A percentile compares a stretch with the other conserved stretches of the same genome.
phyloP scores from a whole-genome alignment of 2,888 invertebrate genomes.

The Tipula confusa region DNA sequence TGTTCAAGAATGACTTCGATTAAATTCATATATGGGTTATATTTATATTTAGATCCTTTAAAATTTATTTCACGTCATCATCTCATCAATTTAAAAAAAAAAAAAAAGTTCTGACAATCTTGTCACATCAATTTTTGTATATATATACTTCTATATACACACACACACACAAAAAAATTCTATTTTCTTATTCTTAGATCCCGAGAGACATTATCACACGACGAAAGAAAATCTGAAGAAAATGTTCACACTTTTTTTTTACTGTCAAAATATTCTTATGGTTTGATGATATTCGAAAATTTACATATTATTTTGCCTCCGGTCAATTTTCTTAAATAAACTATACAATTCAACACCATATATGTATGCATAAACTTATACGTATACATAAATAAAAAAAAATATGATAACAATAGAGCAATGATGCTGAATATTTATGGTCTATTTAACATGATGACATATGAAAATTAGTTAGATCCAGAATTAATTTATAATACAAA shows the following conservation, averaged over 20 bases:
- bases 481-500: conserved; percentile 20
- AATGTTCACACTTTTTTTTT: background rate
- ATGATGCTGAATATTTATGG: conserved; percentile 25
- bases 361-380: background rate
- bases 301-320: background rate
- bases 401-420: conserved; percentile 21
- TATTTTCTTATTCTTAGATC: background rate
- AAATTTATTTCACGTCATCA: background rate
- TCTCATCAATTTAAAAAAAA: conserved; percentile 16
- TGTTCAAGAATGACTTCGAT: conserved; percentile 8
- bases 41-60: background rate
- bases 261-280: background rate
- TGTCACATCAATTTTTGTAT: background rate
- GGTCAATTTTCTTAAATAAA: conserved; percentile 25
- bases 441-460: conserved; percentile 25
- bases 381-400: background rate
- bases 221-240: background rate
- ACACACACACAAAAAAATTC: background rate
- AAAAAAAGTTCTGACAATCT: conserved; percentile 25
- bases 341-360: conserved; percentile 3
- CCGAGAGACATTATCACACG: background rate
- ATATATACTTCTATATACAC: background rate
- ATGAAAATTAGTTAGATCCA: conserved; percentile 25
- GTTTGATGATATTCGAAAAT: background rate
- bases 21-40: background rate